A percentile compares a stretch with the other conserved stretches of the same genome.
phyloP scores from a whole-genome alignment of 2,888 invertebrate species.

The Ornithoptera priamus region DNA sequence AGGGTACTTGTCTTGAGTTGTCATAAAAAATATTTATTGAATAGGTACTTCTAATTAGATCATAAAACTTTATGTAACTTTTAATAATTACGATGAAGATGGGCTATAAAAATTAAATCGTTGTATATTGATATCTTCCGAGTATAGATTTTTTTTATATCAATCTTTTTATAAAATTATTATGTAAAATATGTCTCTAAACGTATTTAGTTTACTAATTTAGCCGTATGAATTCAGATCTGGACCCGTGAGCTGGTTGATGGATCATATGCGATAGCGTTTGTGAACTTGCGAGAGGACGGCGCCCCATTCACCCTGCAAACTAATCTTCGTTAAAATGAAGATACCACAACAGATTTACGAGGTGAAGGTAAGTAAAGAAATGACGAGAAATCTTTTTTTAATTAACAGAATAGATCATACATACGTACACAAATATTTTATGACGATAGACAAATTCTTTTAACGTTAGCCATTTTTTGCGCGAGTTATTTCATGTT shows the following conservation, averaged over 20 bases:
- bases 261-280: slow-evolving; percentile 79
- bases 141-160: too few species aligned
- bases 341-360: slow-evolving; percentile 46
- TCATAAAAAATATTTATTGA: too few species aligned
- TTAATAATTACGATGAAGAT: too few species aligned
- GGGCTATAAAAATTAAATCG: too few species aligned
- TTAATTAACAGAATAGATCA: neutral
- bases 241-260: slow-evolving; percentile 78
- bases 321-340: slow-evolving; percentile 50
- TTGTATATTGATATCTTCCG: too few species aligned
- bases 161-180: too few species aligned
- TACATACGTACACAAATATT: neutral
- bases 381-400: neutral
- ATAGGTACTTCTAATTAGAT: too few species aligned
- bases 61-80: too few species aligned
- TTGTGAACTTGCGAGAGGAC: slow-evolving; percentile 69
- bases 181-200: too few species aligned
- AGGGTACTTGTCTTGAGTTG: too few species aligned
- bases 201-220: neutral
- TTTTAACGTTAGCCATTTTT: too few species aligned
- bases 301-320: slow-evolving; percentile 52
- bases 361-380: slow-evolving; percentile 49
- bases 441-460: neutral
- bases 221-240: slow-evolving; percentile 52
- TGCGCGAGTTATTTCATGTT: too few species aligned